Base-by-base conservation (phyloP, 1,140 invertebrate species). In the Drosophila kohkoa region DNA sequence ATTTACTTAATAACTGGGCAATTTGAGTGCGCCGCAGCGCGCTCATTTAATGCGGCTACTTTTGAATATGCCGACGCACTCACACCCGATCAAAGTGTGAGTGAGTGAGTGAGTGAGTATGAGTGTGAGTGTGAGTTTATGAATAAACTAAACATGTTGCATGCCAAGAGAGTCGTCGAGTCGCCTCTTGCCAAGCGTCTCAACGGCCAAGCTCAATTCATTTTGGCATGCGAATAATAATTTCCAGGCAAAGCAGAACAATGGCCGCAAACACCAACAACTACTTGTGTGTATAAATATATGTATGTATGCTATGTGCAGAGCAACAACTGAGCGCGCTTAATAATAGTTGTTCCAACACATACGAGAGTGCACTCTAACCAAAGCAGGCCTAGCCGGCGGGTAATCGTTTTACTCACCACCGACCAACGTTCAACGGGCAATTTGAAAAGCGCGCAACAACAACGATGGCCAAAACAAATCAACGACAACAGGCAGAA, bases 1-100 rank as follows among this genome's bases (percentile, higher is more conserved):
- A 91, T 91, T 91, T 91, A 91, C 83, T 91, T 91, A 91, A 91
- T 91, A 91, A 89, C 89, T 67, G 81, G 85, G 83, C 71, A 91
- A 91, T 91, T 91, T 88, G 64, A 82, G 74, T 43, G 69, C 65
- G 58, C 43, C 57, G 5, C 13, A 25, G 52, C 51, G 30, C 45
- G 13, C 35, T 67, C 69, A 72, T 62, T 76, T 73, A 55, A 48
- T 62, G 62, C 52, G 49, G 57, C 65, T 74, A 77, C 75, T 77
- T 74, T 77, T 63, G 70, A 77, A 68, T 77, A 55, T 57, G 75
- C 70, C 75, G 69, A 73, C 74, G 59, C 67, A 76, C 68, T 54
- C 67, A 72, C 73, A 70, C 65, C 16, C 60, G 35, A 25, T 25
- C 20, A 25, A 25, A 28, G 45, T 15, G 68, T 41, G 54, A 25